Conservation (phyloP, 2,113 vertebrate species). For the Salvelinus sp. region DNA sequence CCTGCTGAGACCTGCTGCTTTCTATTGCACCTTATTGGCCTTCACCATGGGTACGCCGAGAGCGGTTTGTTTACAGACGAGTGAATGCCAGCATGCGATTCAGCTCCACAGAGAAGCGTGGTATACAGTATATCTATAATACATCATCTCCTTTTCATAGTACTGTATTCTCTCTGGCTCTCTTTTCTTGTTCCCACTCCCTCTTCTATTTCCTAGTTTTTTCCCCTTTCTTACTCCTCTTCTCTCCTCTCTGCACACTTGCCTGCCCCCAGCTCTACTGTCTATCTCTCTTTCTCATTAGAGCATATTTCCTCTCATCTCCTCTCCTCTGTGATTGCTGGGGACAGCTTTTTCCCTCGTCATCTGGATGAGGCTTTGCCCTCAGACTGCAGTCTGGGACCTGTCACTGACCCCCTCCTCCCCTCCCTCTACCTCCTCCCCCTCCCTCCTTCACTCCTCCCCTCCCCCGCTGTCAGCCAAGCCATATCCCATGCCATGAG, state of each 20-base stretch:
- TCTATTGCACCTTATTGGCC: too few relatives aligned
- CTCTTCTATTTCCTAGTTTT: neutral
- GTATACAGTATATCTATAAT: neutral
- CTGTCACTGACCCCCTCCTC: slow-evolving; percentile 1
- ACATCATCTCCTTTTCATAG: neutral
- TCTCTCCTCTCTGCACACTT: neutral
- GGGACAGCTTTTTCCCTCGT: slow-evolving; percentile 5
- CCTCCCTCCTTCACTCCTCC: neutral
- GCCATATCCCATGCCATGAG: neutral
- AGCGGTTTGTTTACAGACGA: too few relatives aligned
- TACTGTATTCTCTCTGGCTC: neutral
- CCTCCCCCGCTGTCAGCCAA: too few relatives aligned
- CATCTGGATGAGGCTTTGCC: neutral
- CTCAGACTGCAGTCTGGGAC: neutral
- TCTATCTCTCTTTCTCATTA: slow-evolving; percentile 8
- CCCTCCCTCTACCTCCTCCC: neutral
- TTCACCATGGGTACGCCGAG: too few relatives aligned
- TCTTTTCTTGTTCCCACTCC: neutral
- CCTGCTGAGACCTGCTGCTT: too few relatives aligned
- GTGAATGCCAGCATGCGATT: too few relatives aligned
- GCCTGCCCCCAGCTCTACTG: neutral
- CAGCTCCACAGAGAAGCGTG: too few relatives aligned
- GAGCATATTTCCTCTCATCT: slow-evolving; percentile 7
- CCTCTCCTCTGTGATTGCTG: neutral
- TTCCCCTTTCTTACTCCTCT: neutral